These are phyloP conservation scores for Marcusenius ussheri DNA, from an alignment of 2,113 vertebrate genomes.

Conservation along the genomic window DNA sequence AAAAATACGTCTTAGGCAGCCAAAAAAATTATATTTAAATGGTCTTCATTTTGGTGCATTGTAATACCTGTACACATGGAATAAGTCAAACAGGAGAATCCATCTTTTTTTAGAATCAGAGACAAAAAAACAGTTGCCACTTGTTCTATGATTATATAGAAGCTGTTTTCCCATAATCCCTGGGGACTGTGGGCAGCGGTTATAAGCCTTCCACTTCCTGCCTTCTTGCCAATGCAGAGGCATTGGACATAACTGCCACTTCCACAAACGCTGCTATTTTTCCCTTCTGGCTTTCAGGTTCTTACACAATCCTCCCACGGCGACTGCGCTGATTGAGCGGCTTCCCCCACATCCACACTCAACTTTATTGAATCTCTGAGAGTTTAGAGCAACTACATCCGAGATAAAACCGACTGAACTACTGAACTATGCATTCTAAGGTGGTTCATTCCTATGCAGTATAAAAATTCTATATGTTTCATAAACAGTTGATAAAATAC, in stretches of 20 bases:
- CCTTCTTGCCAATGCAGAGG: slow-evolving; percentile 8
- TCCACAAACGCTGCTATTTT: neutral
- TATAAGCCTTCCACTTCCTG: neutral
- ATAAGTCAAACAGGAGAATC: neutral
- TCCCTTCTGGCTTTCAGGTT: neutral
- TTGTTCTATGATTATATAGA: neutral
- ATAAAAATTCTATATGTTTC: neutral
- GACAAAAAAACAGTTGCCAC: neutral
- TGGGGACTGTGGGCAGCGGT: neutral
- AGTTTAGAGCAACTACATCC: neutral
- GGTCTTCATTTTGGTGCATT: neutral
- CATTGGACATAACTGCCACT: slow-evolving; percentile 5
- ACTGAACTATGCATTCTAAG: neutral
- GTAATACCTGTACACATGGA: neutral
- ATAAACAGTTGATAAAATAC: neutral
- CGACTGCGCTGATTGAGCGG: neutral
- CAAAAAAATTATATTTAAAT: neutral
- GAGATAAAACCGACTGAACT: neutral
- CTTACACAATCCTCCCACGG: slow-evolving; percentile 7
- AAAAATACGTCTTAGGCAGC: neutral
- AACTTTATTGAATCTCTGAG: neutral
- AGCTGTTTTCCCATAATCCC: neutral
- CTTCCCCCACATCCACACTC: neutral
- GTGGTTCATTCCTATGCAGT: neutral
- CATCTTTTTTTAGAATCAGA: neutral